A percentile compares a stretch with the other conserved stretches of the same genome.
These are phyloP conservation scores for Oligia strigilis DNA, from an alignment of 2,888 invertebrate genomes.

Conservation along the genomic window DNA sequence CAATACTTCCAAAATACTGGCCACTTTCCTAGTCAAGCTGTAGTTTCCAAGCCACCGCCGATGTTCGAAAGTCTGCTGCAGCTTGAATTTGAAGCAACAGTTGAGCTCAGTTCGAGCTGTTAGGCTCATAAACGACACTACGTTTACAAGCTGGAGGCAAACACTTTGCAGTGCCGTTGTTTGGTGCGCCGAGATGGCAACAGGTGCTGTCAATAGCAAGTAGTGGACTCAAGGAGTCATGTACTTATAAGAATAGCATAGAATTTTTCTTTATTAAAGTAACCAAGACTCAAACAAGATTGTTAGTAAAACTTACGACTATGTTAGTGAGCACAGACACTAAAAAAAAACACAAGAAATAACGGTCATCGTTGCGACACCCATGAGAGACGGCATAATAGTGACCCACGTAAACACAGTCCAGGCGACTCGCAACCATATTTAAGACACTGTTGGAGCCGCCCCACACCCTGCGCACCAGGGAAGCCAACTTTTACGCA, in stretches of 20 bases:
- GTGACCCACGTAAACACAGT: too few relatives aligned
- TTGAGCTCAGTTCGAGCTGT: conserved; percentile 45
- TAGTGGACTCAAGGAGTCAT: background rate
- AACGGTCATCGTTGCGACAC: too few relatives aligned
- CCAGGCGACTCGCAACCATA: too few relatives aligned
- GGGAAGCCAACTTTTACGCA: too few relatives aligned
- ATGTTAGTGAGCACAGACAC: too few relatives aligned
- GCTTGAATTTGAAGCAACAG: conserved; percentile 47
- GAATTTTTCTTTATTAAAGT: background rate
- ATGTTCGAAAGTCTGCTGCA: conserved; percentile 26
- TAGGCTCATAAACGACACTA: conserved; percentile 31
- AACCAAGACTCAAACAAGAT: too few relatives aligned
- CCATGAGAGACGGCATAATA: too few relatives aligned
- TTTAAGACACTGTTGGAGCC: too few relatives aligned
- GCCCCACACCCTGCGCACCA: too few relatives aligned
- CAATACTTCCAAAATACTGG: background rate
- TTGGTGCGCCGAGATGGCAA: conserved; percentile 6
- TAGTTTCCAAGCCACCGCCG: conserved; percentile 7
- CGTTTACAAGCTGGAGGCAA: conserved; percentile 31
- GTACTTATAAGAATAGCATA: too few relatives aligned
- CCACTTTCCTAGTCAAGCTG: background rate
- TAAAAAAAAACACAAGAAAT: too few relatives aligned
- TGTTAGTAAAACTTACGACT: too few relatives aligned
- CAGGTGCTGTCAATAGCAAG: conserved; percentile 18
- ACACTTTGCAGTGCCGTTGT: conserved; percentile 23